These are phyloP conservation scores for Pipistrellus kuhlii DNA, from an alignment of 2,797 vertebrate genomes.

Conservation along the genomic window DNA sequence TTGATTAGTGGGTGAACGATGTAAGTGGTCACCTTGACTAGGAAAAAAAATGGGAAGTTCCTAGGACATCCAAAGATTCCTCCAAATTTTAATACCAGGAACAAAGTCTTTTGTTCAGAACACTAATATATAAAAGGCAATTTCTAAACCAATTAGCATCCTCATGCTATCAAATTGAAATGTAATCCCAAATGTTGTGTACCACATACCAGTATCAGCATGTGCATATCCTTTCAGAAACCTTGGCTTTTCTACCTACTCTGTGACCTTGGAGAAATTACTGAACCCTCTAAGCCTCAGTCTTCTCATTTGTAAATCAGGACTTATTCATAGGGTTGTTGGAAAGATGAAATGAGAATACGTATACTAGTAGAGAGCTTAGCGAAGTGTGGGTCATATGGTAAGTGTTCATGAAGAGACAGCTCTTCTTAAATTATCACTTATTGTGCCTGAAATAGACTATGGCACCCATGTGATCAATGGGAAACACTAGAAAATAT, in stretches of 20 bases:
- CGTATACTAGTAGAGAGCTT: background rate
- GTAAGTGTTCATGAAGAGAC: background rate
- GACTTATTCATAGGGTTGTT: background rate
- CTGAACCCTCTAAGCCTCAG: background rate
- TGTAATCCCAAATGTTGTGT: background rate
- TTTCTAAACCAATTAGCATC: background rate
- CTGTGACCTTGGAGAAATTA: background rate
- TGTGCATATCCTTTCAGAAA: background rate
- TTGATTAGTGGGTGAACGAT: background rate
- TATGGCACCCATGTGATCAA: background rate
- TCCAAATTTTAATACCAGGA: slow-evolving; percentile 13
- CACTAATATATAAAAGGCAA: background rate
- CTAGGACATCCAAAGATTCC: background rate
- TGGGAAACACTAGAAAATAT: background rate
- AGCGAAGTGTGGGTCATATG: background rate
- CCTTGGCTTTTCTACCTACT: background rate
- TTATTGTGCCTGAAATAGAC: background rate
- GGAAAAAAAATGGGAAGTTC: background rate
- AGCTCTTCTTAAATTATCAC: background rate
- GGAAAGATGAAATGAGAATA: background rate
- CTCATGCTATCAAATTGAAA: background rate
- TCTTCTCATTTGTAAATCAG: background rate
- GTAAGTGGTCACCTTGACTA: background rate
- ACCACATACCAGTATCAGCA: too few species aligned
- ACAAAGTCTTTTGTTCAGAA: slow-evolving; percentile 35